Evolutionary conservation across 1,140 invertebrate species (phyloP), one percentile per base, ranked within the genome.

Genomic region (Probaryconus sp.): DNA sequence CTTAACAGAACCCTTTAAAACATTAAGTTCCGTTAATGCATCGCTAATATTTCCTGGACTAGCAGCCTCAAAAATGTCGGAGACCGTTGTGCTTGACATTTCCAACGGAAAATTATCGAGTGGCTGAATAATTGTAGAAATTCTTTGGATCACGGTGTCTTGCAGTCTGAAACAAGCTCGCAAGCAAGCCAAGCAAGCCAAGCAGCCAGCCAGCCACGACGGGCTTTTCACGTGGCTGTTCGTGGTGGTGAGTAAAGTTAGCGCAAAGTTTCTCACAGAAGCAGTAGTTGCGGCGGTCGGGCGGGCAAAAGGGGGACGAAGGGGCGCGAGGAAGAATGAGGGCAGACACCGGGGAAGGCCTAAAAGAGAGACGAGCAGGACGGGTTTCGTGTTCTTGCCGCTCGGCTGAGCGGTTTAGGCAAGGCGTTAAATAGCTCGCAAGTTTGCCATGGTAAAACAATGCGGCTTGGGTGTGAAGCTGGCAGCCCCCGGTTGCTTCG

Each of bases 351-450:
- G 51, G 35, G 35, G 48, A 53, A 40, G 35, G 53, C 55, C 37
- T 64, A 71, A 74, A 74, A 74, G 76, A 64, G 76, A 58, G 73
- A 33, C 21, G 69, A 37, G 43, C 40, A 18, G 30, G 35, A 61
- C 55, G 64, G 78, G 72, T 78, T 80, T 79, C 64, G 40, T 63
- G 80, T 82, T 83, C 79, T 83, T 83, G 82, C 56, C 56, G 65
- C 61, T 51, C 51, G 71, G 64, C 73, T 65, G 76, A 68, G 78
- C 77, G 69, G 78, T 80, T 79, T 68, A 71, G 71, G 77, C 80
- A 78, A 84, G 76, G 83, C 83, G 82, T 84, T 86, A 84, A 87
- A 86, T 85, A 83, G 82, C 84, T 85, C 50, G 80, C 81, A 85
- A 87, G 82, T 86, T 86, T 81, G 65, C 64, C 60, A 53, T 67